These are phyloP conservation scores for Porites lobata DNA, from an alignment of 92 coral and sea anemone genomes.

Conservation along the genomic window DNA sequence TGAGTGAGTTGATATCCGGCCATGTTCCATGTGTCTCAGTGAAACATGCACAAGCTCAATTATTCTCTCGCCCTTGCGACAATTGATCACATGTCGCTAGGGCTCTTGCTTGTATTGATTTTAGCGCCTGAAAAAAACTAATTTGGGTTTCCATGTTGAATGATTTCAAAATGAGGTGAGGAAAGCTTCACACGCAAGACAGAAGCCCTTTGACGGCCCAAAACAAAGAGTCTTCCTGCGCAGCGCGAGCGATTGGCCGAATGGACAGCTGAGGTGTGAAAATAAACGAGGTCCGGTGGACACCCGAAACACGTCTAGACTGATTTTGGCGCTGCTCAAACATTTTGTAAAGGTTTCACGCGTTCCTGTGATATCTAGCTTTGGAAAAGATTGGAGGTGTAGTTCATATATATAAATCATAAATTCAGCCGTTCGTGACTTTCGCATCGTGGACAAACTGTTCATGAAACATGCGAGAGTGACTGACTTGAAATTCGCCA, in stretches of 20 bases:
- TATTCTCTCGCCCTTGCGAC: neutral
- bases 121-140: slow-evolving; percentile 7
- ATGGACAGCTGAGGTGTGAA: slow-evolving; percentile 51
- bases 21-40: slow-evolving; percentile 54
- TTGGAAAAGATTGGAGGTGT: neutral
- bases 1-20: neutral
- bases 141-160: neutral
- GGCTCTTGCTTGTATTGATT: slow-evolving; percentile 3
- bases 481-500: neutral
- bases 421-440: slow-evolving; percentile 31
- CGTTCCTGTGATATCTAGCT: slow-evolving; percentile 24
- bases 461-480: slow-evolving; percentile 8
- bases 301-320: slow-evolving; percentile 41
- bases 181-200: neutral
- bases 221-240: slow-evolving; percentile 29
- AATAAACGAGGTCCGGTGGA: slow-evolving; percentile 22
- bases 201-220: slow-evolving; percentile 25
- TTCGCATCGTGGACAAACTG: neutral
- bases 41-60: slow-evolving; percentile 23
- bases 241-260: slow-evolving; percentile 50
- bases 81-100: slow-evolving; percentile 24
- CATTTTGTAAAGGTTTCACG: slow-evolving; percentile 55
- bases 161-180: slow-evolving; percentile 7
- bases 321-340: slow-evolving; percentile 30
- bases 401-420: neutral